phyloP scores from a whole-genome alignment of 2,888 invertebrate genomes.

The Amaurobius ferox region DNA sequence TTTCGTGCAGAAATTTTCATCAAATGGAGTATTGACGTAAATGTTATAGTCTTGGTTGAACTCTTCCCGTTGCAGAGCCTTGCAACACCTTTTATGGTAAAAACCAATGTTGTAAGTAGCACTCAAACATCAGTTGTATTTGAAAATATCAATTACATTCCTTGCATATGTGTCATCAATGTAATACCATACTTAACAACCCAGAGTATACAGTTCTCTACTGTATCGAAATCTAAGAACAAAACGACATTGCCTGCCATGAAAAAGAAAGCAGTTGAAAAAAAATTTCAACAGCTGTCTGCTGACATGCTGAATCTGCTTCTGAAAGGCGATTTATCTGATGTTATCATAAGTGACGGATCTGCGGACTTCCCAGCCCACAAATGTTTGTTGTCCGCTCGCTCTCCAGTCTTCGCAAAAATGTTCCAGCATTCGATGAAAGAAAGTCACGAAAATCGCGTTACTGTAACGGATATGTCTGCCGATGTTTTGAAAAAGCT shows the following conservation, averaged over 20 bases:
- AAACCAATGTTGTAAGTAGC: neutral
- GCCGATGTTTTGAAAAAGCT: neutral
- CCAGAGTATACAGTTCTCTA: neutral
- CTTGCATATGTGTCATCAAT: neutral
- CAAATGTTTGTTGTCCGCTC: neutral
- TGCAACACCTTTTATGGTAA: neutral
- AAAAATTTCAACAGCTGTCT: neutral
- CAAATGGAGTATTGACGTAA: neutral
- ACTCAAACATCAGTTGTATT: neutral
- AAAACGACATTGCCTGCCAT: too few species aligned
- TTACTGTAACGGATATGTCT: neutral
- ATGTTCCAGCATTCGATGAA: slow-evolving; percentile 17
- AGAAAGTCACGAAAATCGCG: neutral
- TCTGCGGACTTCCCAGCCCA: neutral
- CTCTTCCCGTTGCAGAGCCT: neutral
- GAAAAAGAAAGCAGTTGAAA: neutral
- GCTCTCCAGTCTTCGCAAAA: neutral
- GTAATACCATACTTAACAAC: neutral
- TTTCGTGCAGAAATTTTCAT: neutral
- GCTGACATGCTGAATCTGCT: neutral
- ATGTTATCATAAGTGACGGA: neutral
- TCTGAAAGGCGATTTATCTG: neutral
- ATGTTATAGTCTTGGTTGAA: neutral
- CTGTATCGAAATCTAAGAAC: neutral
- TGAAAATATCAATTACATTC: neutral